phyloP scores from a whole-genome alignment of 2,888 invertebrate genomes.

The Physocephala rufipes region DNA sequence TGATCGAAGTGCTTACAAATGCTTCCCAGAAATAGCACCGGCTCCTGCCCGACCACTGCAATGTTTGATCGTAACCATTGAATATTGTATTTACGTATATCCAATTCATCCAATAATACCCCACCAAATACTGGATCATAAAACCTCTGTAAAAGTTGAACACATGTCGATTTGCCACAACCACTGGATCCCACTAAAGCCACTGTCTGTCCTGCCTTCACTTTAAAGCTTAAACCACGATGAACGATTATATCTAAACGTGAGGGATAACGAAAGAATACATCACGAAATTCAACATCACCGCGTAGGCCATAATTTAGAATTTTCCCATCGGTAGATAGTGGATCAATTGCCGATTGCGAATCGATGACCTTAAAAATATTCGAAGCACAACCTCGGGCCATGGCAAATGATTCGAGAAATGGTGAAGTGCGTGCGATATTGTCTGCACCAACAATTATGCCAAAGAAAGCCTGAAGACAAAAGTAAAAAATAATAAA shows the following conservation, averaged over 20 bases:
- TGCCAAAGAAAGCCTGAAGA: slow-evolving; percentile 73
- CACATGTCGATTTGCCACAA: slow-evolving; percentile 84
- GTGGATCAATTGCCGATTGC: slow-evolving; percentile 76
- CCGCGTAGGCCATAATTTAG: slow-evolving; percentile 71
- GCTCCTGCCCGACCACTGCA: slow-evolving; percentile 90
- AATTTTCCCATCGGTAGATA: slow-evolving; percentile 72
- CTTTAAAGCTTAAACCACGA: slow-evolving; percentile 72
- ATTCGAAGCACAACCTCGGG: slow-evolving; percentile 77
- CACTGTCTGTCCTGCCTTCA: slow-evolving; percentile 75
- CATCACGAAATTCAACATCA: slow-evolving; percentile 74
- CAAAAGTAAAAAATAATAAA: not conserved
- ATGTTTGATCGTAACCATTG: slow-evolving; percentile 80
- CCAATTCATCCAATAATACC: slow-evolving; percentile 71
- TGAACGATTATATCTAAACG: slow-evolving; percentile 77
- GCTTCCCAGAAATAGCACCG: slow-evolving; percentile 82
- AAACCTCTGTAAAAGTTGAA: slow-evolving; percentile 79
- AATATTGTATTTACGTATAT: slow-evolving; percentile 75
- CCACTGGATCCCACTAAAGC: slow-evolving; percentile 80
- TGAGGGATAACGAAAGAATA: slow-evolving; percentile 82
- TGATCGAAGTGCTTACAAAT: slow-evolving; percentile 65
- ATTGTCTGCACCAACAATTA: slow-evolving; percentile 81
- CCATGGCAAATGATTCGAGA: slow-evolving; percentile 77
- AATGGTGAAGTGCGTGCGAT: slow-evolving; percentile 80
- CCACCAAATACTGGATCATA: slow-evolving; percentile 74
- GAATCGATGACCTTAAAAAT: slow-evolving; percentile 82